Base-by-base conservation (phyloP, 2,888 invertebrate species). In the Lasioglossum marginatum region DNA sequence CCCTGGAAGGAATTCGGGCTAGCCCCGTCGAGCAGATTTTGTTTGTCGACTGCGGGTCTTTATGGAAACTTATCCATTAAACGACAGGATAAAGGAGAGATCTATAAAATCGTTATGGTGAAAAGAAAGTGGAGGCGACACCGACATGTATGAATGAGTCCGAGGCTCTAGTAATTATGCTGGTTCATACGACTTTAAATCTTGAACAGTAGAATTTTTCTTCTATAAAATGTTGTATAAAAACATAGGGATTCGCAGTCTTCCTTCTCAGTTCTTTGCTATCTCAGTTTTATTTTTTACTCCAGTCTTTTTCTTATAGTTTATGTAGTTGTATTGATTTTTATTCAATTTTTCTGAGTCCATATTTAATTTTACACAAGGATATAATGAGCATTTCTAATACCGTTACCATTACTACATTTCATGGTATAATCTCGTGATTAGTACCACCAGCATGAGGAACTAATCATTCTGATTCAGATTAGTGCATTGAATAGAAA, bases 1-100 rank as follows among this genome's bases (percentile, higher is more conserved):
- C 37, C 23, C 52, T 37, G 78, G 27, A 27, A 60, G 78, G 48
- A 84, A 84, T 72, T 85, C 16, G 34, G 45, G 31, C 37, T 27
- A 34, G 40, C 10, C 12, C n/a, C n/a, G 52, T 6, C 23, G 23
- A 52, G n/a, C 4, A 10, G 16, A 63, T 63, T 31, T 63, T 63
- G 16, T 31, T 16, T 2, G 1, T 27, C 14, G 60, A 60, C 27
- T 16, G 60, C 60, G 60, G 27, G 6, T 63, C 63, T 37, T 68
- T 68, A 5, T 4, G 40, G 34, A 19, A 23, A 34, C 66, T 34
- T 34, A 4, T n/a, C n/a, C n/a, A n/a, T 52, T 8, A 10, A 23
- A 52, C 19, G 23, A 52, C 23, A 10, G 14, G 5, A 5, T 27
- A 0, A 14, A 5, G 27, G 60, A 27, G 27, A 31, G 14, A 60